Percentiles rank a stretch among this genome's conserved stretches.
These are phyloP conservation scores for Sander lucioperca DNA, from an alignment of 2,113 vertebrate species.

Conservation along the genomic window DNA sequence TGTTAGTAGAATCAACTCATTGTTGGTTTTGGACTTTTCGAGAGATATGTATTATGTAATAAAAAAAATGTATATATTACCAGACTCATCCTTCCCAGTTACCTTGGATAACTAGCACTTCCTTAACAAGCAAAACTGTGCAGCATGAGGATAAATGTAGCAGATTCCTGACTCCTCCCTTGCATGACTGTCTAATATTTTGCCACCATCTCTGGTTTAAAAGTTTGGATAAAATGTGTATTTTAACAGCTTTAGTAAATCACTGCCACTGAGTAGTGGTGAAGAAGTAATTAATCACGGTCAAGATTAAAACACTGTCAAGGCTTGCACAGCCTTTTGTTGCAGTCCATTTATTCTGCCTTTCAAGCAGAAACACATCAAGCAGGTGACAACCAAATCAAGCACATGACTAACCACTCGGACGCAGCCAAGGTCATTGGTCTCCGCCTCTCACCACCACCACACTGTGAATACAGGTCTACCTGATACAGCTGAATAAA, in stretches of 20 bases:
- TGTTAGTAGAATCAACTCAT: not conserved
- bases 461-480: not conserved
- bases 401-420: not conserved
- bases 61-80: not conserved
- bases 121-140: not conserved
- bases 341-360: not conserved
- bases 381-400: conserved; percentile 9
- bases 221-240: not conserved
- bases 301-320: not conserved
- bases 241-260: not conserved
- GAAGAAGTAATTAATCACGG: not conserved
- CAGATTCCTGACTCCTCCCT: not conserved
- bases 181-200: not conserved
- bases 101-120: not conserved
- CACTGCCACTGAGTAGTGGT: not conserved
- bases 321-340: not conserved
- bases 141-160: not conserved
- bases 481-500: not conserved
- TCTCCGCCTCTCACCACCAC: conserved; percentile 15
- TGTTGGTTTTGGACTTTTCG: not conserved
- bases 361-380: not conserved
- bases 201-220: not conserved
- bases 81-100: not conserved
- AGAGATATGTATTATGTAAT: not conserved
- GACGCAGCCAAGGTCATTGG: conserved; percentile 37